A percentile compares a stretch with the other conserved stretches of the same genome.
phyloP scores from a whole-genome alignment of 2,888 invertebrate genomes.

The Drosophila infuscata region DNA sequence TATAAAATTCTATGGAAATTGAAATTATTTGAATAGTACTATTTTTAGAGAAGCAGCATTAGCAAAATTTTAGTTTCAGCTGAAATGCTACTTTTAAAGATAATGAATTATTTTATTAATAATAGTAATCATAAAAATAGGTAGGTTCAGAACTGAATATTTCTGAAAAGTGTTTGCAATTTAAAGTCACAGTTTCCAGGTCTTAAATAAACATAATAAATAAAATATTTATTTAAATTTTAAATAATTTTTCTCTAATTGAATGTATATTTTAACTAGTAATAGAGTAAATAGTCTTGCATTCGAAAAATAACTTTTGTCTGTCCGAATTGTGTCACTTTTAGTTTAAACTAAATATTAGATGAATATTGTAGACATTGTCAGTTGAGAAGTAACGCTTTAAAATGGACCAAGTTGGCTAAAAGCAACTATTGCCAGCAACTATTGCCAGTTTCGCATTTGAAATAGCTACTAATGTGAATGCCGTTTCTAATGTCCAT shows the following conservation, averaged over 20 bases:
- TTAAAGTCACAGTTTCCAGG: too few species aligned
- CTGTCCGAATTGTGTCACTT: background rate
- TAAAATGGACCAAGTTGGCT: background rate
- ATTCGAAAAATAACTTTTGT: background rate
- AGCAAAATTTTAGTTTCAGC: background rate
- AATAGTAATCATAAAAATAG: background rate
- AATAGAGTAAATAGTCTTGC: background rate
- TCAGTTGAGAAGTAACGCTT: background rate
- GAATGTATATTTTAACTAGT: background rate
- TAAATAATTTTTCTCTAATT: too few species aligned
- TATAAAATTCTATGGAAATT: too few species aligned
- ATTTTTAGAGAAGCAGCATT: background rate
- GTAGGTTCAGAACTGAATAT: too few species aligned
- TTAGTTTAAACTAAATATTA: background rate
- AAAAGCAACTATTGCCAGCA: slow-evolving; percentile 15
- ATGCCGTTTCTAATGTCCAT: slow-evolving; percentile 65
- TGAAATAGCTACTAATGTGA: slow-evolving; percentile 65
- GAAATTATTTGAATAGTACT: background rate
- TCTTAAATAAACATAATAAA: too few species aligned
- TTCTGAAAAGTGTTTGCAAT: too few species aligned
- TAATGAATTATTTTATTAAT: background rate
- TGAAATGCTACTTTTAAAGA: background rate
- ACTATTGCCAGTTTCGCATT: slow-evolving; percentile 30
- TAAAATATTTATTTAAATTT: too few species aligned
- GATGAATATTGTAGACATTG: background rate